Conservation (phyloP, 2,113 vertebrate species). For the Bucco capensis region DNA sequence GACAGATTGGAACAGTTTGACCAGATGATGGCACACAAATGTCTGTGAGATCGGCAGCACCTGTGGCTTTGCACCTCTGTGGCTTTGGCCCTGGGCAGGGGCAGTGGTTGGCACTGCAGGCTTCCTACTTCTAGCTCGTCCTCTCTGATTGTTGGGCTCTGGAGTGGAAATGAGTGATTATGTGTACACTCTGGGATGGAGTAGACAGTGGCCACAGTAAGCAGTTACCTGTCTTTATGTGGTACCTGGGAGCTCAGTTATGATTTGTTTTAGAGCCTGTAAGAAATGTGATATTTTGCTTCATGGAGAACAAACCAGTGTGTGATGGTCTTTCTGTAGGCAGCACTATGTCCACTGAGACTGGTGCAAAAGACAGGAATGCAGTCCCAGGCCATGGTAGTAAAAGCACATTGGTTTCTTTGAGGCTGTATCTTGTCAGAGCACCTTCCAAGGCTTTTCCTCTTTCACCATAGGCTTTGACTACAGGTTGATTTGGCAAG, state of each 20-base stretch:
- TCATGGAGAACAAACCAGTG: neutral
- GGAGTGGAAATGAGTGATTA: neutral
- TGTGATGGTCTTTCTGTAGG: neutral
- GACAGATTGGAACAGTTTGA: constrained; percentile 55
- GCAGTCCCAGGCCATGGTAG: accelerated
- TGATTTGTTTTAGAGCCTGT: neutral
- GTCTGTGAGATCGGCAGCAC: neutral
- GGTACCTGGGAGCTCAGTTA: neutral
- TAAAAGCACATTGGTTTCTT: neutral
- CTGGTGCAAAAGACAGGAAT: neutral
- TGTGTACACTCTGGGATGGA: neutral
- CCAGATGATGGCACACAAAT: constrained; percentile 56
- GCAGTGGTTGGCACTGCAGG: neutral
- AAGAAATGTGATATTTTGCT: neutral
- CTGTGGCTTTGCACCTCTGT: neutral
- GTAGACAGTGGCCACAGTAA: neutral
- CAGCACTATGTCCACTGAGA: neutral
- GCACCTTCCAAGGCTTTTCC: neutral
- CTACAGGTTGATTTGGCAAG: neutral
- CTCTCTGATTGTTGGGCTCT: neutral
- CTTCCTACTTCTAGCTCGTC: neutral
- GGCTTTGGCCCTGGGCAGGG: neutral
- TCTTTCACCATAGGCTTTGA: neutral
- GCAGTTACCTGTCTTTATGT: neutral
- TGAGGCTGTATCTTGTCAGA: neutral